phyloP scores from a whole-genome alignment of 2,888 invertebrate species.

The Heliconius cydno region DNA sequence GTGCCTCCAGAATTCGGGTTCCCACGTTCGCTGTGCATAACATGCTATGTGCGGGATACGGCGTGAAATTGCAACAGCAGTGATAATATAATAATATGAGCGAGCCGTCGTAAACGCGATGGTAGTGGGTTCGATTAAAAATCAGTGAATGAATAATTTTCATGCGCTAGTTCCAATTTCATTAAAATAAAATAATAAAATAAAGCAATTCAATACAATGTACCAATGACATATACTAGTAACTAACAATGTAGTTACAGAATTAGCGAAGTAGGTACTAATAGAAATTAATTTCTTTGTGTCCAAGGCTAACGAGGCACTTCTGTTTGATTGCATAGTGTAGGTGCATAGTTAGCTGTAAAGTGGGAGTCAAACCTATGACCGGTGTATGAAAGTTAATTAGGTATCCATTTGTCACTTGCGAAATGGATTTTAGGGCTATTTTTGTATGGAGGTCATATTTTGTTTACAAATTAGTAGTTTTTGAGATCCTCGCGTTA shows the following conservation, averaged over 20 bases:
- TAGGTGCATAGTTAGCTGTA: slow-evolving; percentile 33
- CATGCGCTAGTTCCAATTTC: neutral
- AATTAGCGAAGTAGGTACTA: neutral
- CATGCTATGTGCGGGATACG: too few relatives aligned
- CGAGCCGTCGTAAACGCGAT: too few relatives aligned
- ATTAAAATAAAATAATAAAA: neutral
- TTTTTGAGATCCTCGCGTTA: too few relatives aligned
- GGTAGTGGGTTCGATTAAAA: too few relatives aligned
- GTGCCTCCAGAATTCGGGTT: too few relatives aligned
- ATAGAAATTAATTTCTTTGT: slow-evolving; percentile 5
- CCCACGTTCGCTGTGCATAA: too few relatives aligned
- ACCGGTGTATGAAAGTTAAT: slow-evolving; percentile 23
- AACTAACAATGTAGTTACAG: neutral
- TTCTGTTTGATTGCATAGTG: slow-evolving; percentile 28
- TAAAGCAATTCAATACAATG: neutral
- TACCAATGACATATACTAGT: neutral
- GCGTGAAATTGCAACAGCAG: too few relatives aligned
- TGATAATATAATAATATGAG: too few relatives aligned
- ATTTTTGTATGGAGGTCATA: neutral
- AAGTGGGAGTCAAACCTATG: slow-evolving; percentile 27
- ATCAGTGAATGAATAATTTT: too few relatives aligned
- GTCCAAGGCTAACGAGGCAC: slow-evolving; percentile 34
- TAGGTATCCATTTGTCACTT: slow-evolving; percentile 13
- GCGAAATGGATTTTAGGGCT: neutral
- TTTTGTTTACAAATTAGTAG: neutral